Evolutionary conservation across 2,797 vertebrate genomes (phyloP), one percentile per base, ranked within the genome.

Genomic region (Danio tinwini): DNA sequence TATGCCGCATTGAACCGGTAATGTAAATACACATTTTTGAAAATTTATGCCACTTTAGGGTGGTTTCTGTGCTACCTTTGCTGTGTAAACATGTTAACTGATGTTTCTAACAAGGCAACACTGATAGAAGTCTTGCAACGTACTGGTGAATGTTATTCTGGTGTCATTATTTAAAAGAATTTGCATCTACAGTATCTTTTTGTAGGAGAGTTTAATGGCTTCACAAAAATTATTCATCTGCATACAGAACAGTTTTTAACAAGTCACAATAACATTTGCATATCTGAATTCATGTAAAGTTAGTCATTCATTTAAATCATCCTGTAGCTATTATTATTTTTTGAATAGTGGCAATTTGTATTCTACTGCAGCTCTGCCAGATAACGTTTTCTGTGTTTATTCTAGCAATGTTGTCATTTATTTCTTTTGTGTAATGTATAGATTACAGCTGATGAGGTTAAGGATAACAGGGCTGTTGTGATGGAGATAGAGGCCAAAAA

Each of bases 391-490:
- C 45, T 2, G 7, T 2, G n/a, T 62, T 9, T 29, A 29, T 1
- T 29, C 29, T 37, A 37, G 4, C 19, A 61, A 1, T 29, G 9
- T 45, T 71, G 21, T 47, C 65, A 40, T 52, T 17, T 85, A 58
- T 44, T 58, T 29, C 29, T 19, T 71, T 10, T 72, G 58, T 63
- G 17, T 74, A 7, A 59, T 13, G 75, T 70, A 40, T 82, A 98
- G 97, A 81, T 99, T 84, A 90, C 92, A 39, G 96, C 96, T 58
- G 96, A 97, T 77, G 96, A 98, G 89, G 87, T 98, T 17, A 97
- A 94, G 82, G 96, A 98, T 87, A 95, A 92, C 80, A 93, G 94
- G 83, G 88, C 93, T 80, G 91, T 97, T 17, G 90, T 90, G 72
- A 78, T 98, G 86, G 96, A 98, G 82, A 65, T 94, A n/a, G 96